Evolutionary conservation across 2,797 vertebrate genomes (phyloP).

Genomic region (Alauda arvensis): DNA sequence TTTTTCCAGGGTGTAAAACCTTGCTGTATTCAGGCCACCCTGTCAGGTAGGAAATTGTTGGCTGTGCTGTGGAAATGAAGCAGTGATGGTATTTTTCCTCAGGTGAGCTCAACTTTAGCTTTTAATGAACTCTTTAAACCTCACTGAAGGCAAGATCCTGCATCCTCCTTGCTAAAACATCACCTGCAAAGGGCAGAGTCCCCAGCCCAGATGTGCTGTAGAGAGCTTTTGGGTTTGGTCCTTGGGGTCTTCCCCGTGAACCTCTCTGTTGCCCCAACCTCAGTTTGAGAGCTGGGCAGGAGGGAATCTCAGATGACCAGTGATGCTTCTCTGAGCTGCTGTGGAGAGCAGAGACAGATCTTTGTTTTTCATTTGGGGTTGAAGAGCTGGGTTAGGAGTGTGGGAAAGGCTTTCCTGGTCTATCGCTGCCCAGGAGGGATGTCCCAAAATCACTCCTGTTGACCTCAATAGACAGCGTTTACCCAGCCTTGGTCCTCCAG

Average conservation of each 20-base stretch:
- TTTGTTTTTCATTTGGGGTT: neutral
- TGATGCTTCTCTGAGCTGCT: neutral
- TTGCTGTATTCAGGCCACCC: neutral
- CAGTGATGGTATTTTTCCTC: neutral
- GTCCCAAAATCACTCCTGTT: rapidly evolving
- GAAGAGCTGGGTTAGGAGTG: neutral
- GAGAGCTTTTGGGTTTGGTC: neutral
- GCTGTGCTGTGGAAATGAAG: neutral
- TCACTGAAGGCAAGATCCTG: neutral
- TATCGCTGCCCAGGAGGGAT: neutral
- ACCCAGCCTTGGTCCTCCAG: neutral
- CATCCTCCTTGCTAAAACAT: neutral
- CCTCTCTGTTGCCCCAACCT: rapidly evolving
- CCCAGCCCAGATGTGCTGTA: neutral
- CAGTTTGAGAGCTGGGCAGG: rapidly evolving
- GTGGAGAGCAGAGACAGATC: neutral
- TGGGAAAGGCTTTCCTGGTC: neutral
- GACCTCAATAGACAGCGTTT: neutral
- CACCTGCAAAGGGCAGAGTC: neutral
- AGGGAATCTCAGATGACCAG: rapidly evolving
- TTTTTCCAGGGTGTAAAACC: constrained; percentile 45
- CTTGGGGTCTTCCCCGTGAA: neutral
- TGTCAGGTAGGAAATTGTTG: neutral
- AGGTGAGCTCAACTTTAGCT: neutral
- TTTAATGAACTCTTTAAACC: neutral